Percentiles rank a stretch among this genome's conserved stretches.
These are phyloP conservation scores for Oreochromis grahami DNA, from an alignment of 2,797 vertebrate species.

Conservation along the genomic window DNA sequence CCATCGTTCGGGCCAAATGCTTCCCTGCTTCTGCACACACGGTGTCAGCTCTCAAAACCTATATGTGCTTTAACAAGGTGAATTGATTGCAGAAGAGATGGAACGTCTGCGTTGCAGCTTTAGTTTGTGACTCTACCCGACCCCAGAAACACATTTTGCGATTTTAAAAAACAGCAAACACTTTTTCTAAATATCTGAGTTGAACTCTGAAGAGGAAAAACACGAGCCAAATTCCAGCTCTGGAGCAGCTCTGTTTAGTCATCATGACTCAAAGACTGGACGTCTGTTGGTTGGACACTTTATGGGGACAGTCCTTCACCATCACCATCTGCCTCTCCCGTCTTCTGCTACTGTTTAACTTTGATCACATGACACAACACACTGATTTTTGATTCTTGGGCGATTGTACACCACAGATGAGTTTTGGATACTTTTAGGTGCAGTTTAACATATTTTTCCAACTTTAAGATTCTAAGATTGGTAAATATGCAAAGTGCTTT, in stretches of 20 bases:
- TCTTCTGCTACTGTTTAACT: background rate
- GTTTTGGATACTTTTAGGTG: background rate
- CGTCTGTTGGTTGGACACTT: background rate
- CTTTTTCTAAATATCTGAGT: background rate
- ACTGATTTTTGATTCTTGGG: fast-evolving
- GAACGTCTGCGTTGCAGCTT: background rate
- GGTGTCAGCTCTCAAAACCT: background rate
- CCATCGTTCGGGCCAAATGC: background rate
- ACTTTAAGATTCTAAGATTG: background rate
- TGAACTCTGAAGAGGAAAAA: background rate
- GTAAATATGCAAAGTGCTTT: background rate
- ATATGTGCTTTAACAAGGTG: background rate
- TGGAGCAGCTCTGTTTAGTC: background rate
- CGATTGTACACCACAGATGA: background rate
- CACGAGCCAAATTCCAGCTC: background rate
- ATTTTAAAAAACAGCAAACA: fast-evolving
- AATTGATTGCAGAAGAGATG: background rate
- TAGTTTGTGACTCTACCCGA: background rate
- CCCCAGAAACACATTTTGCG: background rate
- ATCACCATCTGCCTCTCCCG: background rate
- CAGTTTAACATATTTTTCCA: background rate
- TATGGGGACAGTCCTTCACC: background rate
- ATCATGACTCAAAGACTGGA: background rate
- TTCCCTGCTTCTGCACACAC: background rate
- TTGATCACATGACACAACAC: background rate